Evolutionary conservation across 2,888 invertebrate species (phyloP), one percentile per base, ranked within the genome.

Genomic region (Meiosimyza platycephala): DNA sequence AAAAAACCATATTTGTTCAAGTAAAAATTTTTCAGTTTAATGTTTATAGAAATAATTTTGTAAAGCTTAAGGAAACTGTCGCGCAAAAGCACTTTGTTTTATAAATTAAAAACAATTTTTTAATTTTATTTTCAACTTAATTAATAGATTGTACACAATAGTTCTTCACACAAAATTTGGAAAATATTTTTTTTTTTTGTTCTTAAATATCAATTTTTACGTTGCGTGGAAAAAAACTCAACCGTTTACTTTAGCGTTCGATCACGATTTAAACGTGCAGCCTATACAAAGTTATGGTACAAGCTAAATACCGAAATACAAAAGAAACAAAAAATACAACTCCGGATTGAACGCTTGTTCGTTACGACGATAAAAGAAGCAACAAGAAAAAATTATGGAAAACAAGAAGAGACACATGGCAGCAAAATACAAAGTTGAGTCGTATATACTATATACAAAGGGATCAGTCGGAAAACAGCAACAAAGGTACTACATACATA

Each of bases 221-320:
- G 50, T 47, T 6, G 51, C 40, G 48, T 16, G 15, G 9, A 62
- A 47, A 72, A 68, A 63, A 77, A 77, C 76, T 79, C 81, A 75
- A 80, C 82, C 80, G 82, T 78, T 80, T 81, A 71, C 79, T 80
- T 71, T 54, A 76, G 76, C 78, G 79, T 81, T 82, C 81, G 76
- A 82, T 80, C 77, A 76, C 78, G 79, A 79, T 83, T 82, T 82
- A 75, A 82, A 77, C 71, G 57, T 66, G 64, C 54, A 69, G 63
- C 70, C 16, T 18, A 60, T 13, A 54, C 40, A 69, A 69, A 69
- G 33, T 68, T 47, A 22, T 16, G 33, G 22, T 40, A 62, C 52
- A 50, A 22, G 68, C 50, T 50, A 18, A 73, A 54, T 28, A 69
- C 40, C 66, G 16, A 28, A 28, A 28, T 28, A 68, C 50, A 74